These are phyloP conservation scores for Shinisaurus crocodilurus DNA, from an alignment of 2,113 vertebrate genomes.

Conservation along the genomic window DNA sequence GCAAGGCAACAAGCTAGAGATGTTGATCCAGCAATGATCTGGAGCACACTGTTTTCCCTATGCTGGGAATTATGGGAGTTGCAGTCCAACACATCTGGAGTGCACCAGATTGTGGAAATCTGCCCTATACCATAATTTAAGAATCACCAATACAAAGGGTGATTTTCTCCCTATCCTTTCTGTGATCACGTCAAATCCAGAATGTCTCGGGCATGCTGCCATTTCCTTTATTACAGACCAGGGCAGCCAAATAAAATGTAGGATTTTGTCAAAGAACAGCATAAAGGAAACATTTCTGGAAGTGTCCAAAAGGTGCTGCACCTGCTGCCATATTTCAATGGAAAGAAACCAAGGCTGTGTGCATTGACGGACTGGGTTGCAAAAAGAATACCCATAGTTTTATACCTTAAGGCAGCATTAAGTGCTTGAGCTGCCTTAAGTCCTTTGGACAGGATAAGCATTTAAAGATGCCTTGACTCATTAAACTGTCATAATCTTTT, in stretches of 20 bases:
- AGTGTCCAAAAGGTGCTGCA: background rate
- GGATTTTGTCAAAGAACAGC: background rate
- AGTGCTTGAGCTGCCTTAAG: conserved; percentile 2
- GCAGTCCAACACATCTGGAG: too few species aligned
- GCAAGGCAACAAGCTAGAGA: too few species aligned
- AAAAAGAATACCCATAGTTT: background rate
- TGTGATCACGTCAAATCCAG: background rate
- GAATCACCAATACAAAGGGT: background rate
- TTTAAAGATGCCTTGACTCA: background rate
- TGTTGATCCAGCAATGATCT: background rate
- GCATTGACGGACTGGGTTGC: background rate
- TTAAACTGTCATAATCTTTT: conserved; percentile 23
- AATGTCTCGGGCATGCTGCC: background rate
- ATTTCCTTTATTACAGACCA: background rate
- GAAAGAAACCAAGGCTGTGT: background rate
- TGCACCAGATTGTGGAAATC: too few species aligned
- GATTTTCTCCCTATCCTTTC: background rate
- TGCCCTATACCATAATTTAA: background rate
- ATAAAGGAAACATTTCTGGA: background rate
- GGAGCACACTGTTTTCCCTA: background rate
- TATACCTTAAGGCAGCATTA: conserved; percentile 12
- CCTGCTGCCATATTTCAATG: background rate
- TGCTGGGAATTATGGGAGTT: too few species aligned
- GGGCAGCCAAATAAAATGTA: background rate
- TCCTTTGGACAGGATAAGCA: background rate